These are phyloP conservation scores for Megalurothrips usitatus DNA, from an alignment of 2,888 invertebrate genomes.

Conservation along the genomic window DNA sequence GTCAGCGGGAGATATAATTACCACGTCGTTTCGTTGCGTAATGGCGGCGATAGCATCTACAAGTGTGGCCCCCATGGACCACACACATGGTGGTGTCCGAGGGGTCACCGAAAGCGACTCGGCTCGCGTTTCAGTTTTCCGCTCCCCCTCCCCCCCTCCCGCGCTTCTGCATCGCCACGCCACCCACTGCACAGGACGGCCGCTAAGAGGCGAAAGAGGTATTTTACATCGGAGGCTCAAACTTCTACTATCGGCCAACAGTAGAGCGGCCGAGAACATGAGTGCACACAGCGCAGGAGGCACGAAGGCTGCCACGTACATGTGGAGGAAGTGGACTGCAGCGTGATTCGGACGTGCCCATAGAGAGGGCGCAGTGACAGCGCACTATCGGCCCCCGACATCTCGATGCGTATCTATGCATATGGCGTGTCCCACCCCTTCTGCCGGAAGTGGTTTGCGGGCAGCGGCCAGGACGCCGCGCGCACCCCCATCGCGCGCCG, in stretches of 20 bases:
- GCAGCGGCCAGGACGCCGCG: not conserved
- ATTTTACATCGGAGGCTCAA: not conserved
- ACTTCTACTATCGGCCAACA: no score
- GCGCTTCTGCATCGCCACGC: no score
- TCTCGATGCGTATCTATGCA: slow-evolving; percentile 3
- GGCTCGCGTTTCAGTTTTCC: not conserved
- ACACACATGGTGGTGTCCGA: slow-evolving; percentile 10
- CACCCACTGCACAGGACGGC: not conserved
- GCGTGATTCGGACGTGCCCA: no score
- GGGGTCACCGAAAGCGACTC: not conserved
- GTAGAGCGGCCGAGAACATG: no score
- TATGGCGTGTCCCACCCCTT: not conserved
- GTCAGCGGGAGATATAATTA: slow-evolving; percentile 24
- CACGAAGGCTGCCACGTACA: not conserved
- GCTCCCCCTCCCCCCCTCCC: not conserved
- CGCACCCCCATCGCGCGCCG: not conserved
- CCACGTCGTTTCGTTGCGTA: slow-evolving; percentile 9
- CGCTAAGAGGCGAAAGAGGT: not conserved
- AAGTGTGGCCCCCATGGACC: slow-evolving; percentile 7
- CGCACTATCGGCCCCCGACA: not conserved
- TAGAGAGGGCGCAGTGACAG: not conserved
- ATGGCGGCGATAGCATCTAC: slow-evolving; percentile 3
- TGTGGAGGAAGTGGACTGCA: not conserved
- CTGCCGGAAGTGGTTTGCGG: slow-evolving; percentile 14
- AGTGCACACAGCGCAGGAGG: no score